Evolutionary conservation across 1,140 invertebrate species (phyloP), one percentile per base, ranked within the genome.

Genomic region (Melitaea cinxia): DNA sequence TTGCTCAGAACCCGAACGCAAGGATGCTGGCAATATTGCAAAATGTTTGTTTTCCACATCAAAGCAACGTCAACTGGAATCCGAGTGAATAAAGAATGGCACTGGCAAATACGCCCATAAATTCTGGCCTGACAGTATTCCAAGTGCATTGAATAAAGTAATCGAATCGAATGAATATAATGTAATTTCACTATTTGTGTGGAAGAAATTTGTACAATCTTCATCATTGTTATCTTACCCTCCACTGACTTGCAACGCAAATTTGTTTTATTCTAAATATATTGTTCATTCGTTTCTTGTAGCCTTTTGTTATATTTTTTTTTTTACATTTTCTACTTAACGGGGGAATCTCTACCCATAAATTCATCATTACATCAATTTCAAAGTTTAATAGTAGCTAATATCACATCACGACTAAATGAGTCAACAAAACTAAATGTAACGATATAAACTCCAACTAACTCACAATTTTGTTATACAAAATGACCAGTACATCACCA

Each of bases 91-190:
- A 66, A 57, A 53, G 52, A 65, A 65, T 57, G 57, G 23, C 62
- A 52, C 57, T 50, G 28, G 53, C 54, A 66, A 62, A 70, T 62
- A 61, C 58, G 53, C 28, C 50, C 64, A 62, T 70, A 70, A 70
- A 70, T 70, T 70, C 58, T 52, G 49, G 39, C 67, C 30, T 55
- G 67, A 65, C 67, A 66, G 68, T 47, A 45, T 58, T 37, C 28
- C 58, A 42, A 65, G 62, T 65, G 62, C 62, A 70, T 45, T 61
- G 58, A 62, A 66, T 66, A 66, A 66, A 70, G 68, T 66, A 66
- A 70, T 70, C 65, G 58, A 37, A 52, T 45, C 28, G 52, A 63
- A 63, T 35, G 39, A 55, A 47, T 47, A 55, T 63, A 55, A 21
- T 45, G 52, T 26, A 54, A 45, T 54, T 37, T 63, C 14, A 58